Percentiles rank a stretch among this genome's conserved stretches.
Conservation (phyloP, 2,888 invertebrate species). For the Andrena trimmerana region DNA sequence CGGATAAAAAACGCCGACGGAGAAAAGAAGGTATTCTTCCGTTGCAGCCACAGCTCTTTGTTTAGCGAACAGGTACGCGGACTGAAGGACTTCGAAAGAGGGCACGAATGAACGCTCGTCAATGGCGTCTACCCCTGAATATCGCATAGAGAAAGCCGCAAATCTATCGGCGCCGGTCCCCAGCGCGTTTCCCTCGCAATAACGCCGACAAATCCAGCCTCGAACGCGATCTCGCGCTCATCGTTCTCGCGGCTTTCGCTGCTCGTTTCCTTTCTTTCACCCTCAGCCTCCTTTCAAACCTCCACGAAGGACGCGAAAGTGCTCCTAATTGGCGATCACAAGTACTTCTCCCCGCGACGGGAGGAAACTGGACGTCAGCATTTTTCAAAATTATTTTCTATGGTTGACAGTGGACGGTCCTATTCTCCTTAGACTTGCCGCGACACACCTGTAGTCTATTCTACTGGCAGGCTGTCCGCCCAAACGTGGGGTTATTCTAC, state of each 20-base stretch:
- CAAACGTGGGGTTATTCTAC: neutral
- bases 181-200: neutral
- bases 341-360: neutral
- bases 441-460: neutral
- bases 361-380: neutral
- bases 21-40: conserved; percentile 18
- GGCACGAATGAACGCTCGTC: conserved; percentile 36
- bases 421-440: neutral
- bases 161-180: conserved; percentile 38
- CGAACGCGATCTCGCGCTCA: neutral
- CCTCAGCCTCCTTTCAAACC: neutral
- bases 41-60: conserved; percentile 12
- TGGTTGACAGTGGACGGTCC: neutral
- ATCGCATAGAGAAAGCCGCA: neutral
- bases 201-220: conserved; percentile 2
- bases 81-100: conserved; percentile 12
- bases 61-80: conserved; percentile 21
- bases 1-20: conserved; percentile 19
- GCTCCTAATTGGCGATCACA: conserved; percentile 9
- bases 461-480: neutral
- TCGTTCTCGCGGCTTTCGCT: neutral
- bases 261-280: neutral
- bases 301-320: conserved; percentile 2
- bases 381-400: no score
- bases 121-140: conserved; percentile 24